A percentile compares a stretch with the other conserved stretches of the same genome.
phyloP scores from a whole-genome alignment of 2,113 vertebrate species.

The Centrocercus urophasianus region DNA sequence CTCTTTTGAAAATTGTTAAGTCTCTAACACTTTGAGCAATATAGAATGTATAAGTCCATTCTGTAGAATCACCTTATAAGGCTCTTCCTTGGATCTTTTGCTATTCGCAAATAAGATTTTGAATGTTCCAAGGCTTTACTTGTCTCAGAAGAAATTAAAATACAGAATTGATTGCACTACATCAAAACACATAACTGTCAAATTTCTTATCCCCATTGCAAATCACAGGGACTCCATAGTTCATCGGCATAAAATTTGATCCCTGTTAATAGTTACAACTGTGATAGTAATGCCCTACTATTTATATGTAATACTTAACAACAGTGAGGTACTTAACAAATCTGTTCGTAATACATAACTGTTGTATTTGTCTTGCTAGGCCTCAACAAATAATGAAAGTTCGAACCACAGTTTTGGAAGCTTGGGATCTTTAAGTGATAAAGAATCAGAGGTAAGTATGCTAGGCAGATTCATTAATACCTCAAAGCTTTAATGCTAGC shows the following conservation, averaged over 20 bases:
- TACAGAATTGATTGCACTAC: not conserved
- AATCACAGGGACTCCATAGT: not conserved
- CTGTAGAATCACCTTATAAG: not conserved
- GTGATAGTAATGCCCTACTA: not conserved
- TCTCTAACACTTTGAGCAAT: not conserved
- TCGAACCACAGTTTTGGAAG: slow-evolving; percentile 99
- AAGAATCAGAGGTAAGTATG: slow-evolving; percentile 94
- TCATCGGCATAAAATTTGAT: not conserved
- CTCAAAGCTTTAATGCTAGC: not conserved
- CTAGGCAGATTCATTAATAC: not conserved
- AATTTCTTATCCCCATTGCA: not conserved
- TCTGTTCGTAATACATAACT: not conserved
- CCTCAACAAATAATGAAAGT: slow-evolving; percentile 98
- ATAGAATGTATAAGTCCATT: not conserved
- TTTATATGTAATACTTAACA: not conserved
- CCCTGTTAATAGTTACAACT: not conserved
- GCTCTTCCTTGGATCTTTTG: not conserved
- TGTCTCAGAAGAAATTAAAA: not conserved
- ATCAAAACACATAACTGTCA: not conserved
- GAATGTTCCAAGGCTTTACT: not conserved
- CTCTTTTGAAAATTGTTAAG: not conserved
- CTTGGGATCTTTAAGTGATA: slow-evolving; percentile 96
- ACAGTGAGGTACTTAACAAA: not conserved
- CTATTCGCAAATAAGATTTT: not conserved
- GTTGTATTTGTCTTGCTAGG: slow-evolving; percentile 79